These are phyloP conservation scores for Drosophila sordidula DNA, from an alignment of 2,888 invertebrate genomes.

Conservation along the genomic window DNA sequence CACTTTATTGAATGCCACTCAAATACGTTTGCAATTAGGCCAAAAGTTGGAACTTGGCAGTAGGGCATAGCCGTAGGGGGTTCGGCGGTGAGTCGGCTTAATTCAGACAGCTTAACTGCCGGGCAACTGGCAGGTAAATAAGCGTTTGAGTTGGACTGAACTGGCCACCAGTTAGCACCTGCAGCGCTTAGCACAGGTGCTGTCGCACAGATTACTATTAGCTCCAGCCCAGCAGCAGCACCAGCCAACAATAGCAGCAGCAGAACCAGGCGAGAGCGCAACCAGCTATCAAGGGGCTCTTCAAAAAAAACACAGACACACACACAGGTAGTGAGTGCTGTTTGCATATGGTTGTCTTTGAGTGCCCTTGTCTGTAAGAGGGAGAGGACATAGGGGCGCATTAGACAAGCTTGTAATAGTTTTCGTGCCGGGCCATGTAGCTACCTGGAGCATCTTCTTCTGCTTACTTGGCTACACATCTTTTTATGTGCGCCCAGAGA, in stretches of 20 bases:
- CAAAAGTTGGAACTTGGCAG: conserved; percentile 28
- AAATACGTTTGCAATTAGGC: conserved; percentile 68
- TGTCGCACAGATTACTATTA: conserved; percentile 59
- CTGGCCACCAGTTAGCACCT: conserved; percentile 63
- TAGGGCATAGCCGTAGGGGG: too few species aligned
- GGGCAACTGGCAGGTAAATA: conserved; percentile 21
- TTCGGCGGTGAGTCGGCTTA: conserved; percentile 18
- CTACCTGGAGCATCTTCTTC: conserved; percentile 20
- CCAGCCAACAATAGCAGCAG: background rate
- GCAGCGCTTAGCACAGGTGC: conserved; percentile 35
- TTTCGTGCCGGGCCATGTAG: conserved; percentile 34
- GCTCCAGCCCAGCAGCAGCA: conserved; percentile 13
- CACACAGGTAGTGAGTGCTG: conserved; percentile 25
- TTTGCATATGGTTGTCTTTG: conserved; percentile 25
- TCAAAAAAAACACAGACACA: conserved; percentile 45
- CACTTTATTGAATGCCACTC: conserved; percentile 57
- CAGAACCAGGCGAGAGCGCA: conserved; percentile 46
- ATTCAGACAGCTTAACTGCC: conserved; percentile 12
- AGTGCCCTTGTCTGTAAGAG: background rate
- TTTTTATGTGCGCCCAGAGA: conserved; percentile 74
- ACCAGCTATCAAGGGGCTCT: conserved; percentile 73
- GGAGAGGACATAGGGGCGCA: conserved; percentile 7
- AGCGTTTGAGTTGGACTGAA: conserved; percentile 19
- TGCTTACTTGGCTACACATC: conserved; percentile 77
- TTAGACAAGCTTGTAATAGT: conserved; percentile 63